phyloP scores from a whole-genome alignment of 1,140 invertebrate genomes.

The Apis mellifera region DNA sequence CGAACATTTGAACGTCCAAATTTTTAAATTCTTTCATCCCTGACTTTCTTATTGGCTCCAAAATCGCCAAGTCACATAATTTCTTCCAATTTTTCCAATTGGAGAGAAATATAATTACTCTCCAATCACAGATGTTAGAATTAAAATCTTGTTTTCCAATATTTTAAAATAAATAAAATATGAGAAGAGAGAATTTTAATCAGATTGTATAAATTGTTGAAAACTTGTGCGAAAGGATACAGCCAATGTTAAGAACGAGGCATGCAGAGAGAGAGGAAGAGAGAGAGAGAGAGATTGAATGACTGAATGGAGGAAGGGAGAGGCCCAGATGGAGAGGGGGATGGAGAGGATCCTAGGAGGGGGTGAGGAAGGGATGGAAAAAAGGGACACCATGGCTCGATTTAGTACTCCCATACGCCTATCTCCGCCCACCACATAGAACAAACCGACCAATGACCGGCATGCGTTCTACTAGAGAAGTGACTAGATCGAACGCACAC shows the following conservation, averaged over 20 bases:
- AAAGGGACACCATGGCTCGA: conserved; percentile 73
- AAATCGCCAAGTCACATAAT: no score
- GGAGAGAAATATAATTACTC: no score
- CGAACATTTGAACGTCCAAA: background rate
- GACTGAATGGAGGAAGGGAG: background rate
- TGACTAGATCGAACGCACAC: conserved; percentile 60
- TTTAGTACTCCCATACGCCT: conserved; percentile 74
- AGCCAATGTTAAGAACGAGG: background rate
- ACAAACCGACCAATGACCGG: conserved; percentile 76
- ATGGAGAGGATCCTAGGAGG: background rate
- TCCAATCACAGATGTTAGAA: background rate
- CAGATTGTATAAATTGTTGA: background rate
- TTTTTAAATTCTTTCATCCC: background rate
- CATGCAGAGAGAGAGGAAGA: conserved; percentile 1
- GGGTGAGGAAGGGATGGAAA: conserved; percentile 41
- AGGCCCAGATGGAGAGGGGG: background rate
- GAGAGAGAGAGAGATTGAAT: conserved; percentile 36
- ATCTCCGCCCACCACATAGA: conserved; percentile 78
- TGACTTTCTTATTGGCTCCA: background rate
- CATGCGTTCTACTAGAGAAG: conserved; percentile 69
- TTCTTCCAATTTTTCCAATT: no score
- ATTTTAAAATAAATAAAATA: background rate
- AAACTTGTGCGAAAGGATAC: background rate
- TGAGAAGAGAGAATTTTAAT: background rate
- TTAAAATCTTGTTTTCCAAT: background rate